phyloP scores from a whole-genome alignment of 2,888 invertebrate genomes.

The Stenichneumon culpator region DNA sequence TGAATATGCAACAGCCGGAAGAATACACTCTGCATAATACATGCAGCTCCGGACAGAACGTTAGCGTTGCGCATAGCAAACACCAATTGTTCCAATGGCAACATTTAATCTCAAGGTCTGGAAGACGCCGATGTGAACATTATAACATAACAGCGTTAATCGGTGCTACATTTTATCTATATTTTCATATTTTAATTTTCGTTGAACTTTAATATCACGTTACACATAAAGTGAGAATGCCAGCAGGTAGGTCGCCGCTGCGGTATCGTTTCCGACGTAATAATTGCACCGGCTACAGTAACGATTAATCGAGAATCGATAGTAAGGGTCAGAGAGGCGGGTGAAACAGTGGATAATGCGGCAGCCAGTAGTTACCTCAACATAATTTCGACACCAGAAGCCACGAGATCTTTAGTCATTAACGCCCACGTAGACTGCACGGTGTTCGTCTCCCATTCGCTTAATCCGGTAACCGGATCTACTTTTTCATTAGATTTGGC shows the following conservation, averaged over 20 bases:
- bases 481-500: slow-evolving; percentile 71
- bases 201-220: background rate
- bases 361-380: slow-evolving; percentile 82
- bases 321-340: slow-evolving; percentile 45
- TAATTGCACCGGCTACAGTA: slow-evolving; percentile 69
- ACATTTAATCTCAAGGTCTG: slow-evolving; percentile 26
- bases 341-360: slow-evolving; percentile 31
- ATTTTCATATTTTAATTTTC: background rate
- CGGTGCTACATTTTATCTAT: background rate
- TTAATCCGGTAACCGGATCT: slow-evolving; percentile 85
- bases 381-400: slow-evolving; percentile 85
- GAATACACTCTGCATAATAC: slow-evolving; percentile 66
- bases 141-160: background rate
- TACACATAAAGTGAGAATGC: slow-evolving; percentile 46
- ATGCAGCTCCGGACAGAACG: slow-evolving; percentile 51
- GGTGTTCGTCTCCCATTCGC: slow-evolving; percentile 84
- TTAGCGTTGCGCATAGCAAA: slow-evolving; percentile 31
- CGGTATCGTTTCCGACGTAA: slow-evolving; percentile 62
- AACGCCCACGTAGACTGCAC: slow-evolving; percentile 85
- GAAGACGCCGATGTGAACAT: background rate
- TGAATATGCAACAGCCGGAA: slow-evolving; percentile 68
- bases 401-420: slow-evolving; percentile 85
- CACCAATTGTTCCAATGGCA: slow-evolving; percentile 14
- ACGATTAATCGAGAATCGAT: slow-evolving; percentile 73
- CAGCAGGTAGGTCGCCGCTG: slow-evolving; percentile 33